These are phyloP conservation scores for Stegodyphus dumicola DNA, from an alignment of 1,140 invertebrate genomes.

Conservation along the genomic window DNA sequence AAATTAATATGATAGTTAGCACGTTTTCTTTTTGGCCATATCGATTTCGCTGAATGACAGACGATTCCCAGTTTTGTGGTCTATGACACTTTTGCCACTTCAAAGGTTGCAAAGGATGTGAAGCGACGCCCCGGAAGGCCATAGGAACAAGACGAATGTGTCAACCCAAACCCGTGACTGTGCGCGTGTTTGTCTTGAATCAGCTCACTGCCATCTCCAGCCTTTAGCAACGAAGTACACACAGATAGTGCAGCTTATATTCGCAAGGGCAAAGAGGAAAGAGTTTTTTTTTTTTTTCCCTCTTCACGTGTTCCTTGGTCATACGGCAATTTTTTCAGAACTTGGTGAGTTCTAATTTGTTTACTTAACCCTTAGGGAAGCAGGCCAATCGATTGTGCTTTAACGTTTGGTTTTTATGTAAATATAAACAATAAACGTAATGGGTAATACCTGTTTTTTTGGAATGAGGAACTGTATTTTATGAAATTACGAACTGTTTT, in stretches of 20 bases:
- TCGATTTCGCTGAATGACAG: no score
- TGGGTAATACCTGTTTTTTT: no score
- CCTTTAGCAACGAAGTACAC: neutral
- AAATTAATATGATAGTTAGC: no score
- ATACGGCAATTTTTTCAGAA: neutral
- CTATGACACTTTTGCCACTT: neutral
- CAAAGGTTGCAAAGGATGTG: neutral
- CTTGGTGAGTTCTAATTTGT: neutral
- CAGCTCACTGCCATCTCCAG: neutral
- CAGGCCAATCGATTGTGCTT: no score
- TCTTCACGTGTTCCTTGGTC: neutral
- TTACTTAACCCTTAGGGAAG: neutral
- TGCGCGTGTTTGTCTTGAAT: slow-evolving; percentile 9
- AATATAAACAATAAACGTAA: no score
- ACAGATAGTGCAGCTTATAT: no score
- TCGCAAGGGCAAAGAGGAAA: no score
- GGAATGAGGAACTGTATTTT: no score
- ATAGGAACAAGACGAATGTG: neutral
- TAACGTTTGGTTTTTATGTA: no score
- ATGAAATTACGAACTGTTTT: no score
- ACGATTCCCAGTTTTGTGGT: neutral
- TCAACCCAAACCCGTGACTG: slow-evolving; percentile 2
- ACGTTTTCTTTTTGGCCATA: no score
- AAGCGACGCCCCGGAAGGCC: neutral
- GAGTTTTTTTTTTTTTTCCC: neutral